Conservation (phyloP, 2,888 invertebrate species). For the Muscina levida region DNA sequence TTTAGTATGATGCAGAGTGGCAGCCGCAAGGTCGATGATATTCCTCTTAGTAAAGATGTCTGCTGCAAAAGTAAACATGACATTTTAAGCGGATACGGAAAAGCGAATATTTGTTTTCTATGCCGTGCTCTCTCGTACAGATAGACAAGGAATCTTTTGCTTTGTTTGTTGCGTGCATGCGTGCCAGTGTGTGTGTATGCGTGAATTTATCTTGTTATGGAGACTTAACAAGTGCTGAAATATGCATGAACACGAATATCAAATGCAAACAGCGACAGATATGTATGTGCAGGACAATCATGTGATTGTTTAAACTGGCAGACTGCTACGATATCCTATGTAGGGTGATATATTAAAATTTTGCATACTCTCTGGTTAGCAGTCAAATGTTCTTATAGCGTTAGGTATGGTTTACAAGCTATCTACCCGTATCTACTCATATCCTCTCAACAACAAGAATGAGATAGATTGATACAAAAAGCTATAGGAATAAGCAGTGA, state of each 20-base stretch:
- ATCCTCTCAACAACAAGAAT: too few relatives aligned
- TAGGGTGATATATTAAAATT: too few relatives aligned
- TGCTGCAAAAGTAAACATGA: slow-evolving; percentile 9
- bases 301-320: too few relatives aligned
- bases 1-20: too few relatives aligned
- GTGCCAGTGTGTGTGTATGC: neutral
- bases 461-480: too few relatives aligned
- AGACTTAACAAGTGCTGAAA: slow-evolving; percentile 20
- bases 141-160: neutral
- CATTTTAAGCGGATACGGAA: slow-evolving; percentile 11
- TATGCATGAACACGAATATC: slow-evolving; percentile 12
- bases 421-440: too few relatives aligned
- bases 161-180: neutral
- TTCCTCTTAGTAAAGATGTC: neutral
- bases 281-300: neutral
- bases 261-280: neutral
- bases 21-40: too few relatives aligned
- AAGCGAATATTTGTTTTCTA: neutral
- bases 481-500: too few relatives aligned
- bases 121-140: neutral
- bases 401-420: too few relatives aligned
- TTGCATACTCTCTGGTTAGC: too few relatives aligned
- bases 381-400: too few relatives aligned
- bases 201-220: neutral
- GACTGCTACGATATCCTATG: too few relatives aligned